Evolutionary conservation across 2,797 vertebrate genomes (phyloP).

Genomic region (Paedocypris micromegethes): DNA sequence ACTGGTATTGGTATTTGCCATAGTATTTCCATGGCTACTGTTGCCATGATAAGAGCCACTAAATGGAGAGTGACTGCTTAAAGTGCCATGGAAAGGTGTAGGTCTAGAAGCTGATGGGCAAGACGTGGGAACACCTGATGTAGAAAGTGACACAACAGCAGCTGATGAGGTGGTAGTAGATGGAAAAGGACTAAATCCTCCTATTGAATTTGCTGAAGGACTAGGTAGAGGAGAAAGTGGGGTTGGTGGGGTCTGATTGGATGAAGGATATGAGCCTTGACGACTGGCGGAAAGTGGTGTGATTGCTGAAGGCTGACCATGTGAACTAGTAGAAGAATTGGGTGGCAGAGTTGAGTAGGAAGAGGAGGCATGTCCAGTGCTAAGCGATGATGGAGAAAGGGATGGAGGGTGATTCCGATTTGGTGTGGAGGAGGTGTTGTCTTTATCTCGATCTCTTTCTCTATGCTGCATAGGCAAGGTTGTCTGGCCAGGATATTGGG

Average conservation of each 20-base stretch:
- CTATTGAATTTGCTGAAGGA: conserved; percentile 70
- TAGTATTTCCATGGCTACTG: conserved; percentile 57
- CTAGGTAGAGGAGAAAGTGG: conserved; percentile 72
- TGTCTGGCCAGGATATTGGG: conserved; percentile 57
- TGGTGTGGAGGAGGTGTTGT: conserved; percentile 64
- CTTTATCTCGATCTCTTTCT: conserved; percentile 66
- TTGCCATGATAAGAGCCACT: conserved; percentile 69
- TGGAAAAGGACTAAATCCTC: conserved; percentile 67
- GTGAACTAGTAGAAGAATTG: conserved; percentile 57
- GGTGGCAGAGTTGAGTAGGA: conserved; percentile 65
- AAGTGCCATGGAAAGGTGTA: conserved; percentile 66
- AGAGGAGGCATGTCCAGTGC: conserved; percentile 61
- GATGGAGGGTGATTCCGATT: conserved; percentile 67
- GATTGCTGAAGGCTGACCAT: conserved; percentile 57
- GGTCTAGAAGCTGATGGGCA: conserved; percentile 71
- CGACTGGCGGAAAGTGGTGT: conserved; percentile 59
- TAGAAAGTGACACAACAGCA: conserved; percentile 62
- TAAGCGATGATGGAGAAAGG: conserved; percentile 69
- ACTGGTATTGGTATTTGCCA: conserved; percentile 60
- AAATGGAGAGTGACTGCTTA: conserved; percentile 71
- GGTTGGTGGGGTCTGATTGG: conserved; percentile 70
- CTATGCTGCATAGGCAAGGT: conserved; percentile 43
- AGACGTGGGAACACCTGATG: conserved; percentile 61
- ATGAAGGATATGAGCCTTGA: conserved; percentile 65
- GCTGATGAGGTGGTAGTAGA: conserved; percentile 54